Percentiles rank a stretch among this genome's conserved stretches.
Evolutionary conservation across 2,797 vertebrate species (phyloP).

Genomic region (Nyctalus aviator): DNA sequence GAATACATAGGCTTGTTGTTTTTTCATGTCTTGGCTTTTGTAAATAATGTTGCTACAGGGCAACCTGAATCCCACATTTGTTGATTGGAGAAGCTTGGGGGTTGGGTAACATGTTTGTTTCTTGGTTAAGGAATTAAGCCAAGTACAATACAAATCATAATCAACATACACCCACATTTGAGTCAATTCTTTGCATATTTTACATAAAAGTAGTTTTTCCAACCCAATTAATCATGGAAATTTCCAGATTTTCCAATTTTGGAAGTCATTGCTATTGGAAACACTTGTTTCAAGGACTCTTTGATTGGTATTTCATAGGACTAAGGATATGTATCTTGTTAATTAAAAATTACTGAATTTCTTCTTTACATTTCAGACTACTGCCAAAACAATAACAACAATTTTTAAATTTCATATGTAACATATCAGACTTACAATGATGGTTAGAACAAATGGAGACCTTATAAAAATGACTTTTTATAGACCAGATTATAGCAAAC

Average conservation of each 20-base stretch:
- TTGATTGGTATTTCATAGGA: background rate
- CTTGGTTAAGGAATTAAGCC: slow-evolving; percentile 3
- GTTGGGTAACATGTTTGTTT: background rate
- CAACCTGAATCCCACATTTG: slow-evolving; percentile 10
- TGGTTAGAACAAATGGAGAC: slow-evolving; percentile 42
- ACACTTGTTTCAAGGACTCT: background rate
- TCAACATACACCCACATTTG: background rate
- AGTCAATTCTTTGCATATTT: background rate
- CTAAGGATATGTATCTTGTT: background rate
- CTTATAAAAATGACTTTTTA: background rate
- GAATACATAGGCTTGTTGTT: background rate
- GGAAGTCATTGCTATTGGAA: background rate
- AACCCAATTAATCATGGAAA: slow-evolving; percentile 13
- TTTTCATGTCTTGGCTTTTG: background rate
- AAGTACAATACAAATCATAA: background rate
- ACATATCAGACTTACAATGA: background rate
- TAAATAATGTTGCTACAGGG: background rate
- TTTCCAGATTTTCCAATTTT: slow-evolving; percentile 40
- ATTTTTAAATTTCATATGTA: slow-evolving; percentile 20
- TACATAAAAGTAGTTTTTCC: background rate
- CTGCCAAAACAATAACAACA: slow-evolving; percentile 37
- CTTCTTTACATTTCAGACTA: slow-evolving; percentile 31
- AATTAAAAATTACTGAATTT: slow-evolving; percentile 45
- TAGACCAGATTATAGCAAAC: background rate
- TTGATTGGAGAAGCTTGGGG: background rate